Percentiles rank a stretch among this genome's conserved stretches.
phyloP scores from a whole-genome alignment of 2,113 vertebrate species.

The Oenanthe melanoleuca region DNA sequence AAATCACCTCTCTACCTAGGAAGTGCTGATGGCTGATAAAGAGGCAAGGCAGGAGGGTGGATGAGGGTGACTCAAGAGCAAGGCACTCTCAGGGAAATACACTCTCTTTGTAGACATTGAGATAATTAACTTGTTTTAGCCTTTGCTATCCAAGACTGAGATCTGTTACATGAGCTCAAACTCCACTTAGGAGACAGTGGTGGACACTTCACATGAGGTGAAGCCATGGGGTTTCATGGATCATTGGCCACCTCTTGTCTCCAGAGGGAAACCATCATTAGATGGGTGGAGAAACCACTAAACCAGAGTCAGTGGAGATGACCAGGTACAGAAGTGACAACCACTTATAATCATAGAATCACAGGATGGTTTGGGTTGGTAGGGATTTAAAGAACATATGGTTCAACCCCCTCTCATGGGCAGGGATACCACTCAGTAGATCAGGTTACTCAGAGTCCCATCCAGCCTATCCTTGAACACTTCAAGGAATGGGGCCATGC shows the following conservation, averaged over 20 bases:
- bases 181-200: neutral
- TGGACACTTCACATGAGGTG: neutral
- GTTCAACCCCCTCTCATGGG: neutral
- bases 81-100: neutral
- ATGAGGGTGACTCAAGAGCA: neutral
- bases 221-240: neutral
- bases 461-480: neutral
- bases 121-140: neutral
- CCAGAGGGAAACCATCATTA: neutral
- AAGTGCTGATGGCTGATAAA: neutral
- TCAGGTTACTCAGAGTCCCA: neutral
- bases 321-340: neutral
- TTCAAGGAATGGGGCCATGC: neutral
- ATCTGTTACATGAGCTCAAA: neutral
- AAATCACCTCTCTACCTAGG: neutral
- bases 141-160: neutral
- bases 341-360: neutral
- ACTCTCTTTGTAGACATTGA: neutral
- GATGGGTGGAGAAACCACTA: neutral
- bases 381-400: neutral
- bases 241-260: neutral
- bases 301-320: neutral
- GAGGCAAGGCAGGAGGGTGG: neutral
- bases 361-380: neutral
- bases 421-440: neutral